A percentile compares a stretch with the other conserved stretches of the same genome.
phyloP scores from a whole-genome alignment of 53 echinoderm and acorn worm genomes.

The Actinopyga echinites region DNA sequence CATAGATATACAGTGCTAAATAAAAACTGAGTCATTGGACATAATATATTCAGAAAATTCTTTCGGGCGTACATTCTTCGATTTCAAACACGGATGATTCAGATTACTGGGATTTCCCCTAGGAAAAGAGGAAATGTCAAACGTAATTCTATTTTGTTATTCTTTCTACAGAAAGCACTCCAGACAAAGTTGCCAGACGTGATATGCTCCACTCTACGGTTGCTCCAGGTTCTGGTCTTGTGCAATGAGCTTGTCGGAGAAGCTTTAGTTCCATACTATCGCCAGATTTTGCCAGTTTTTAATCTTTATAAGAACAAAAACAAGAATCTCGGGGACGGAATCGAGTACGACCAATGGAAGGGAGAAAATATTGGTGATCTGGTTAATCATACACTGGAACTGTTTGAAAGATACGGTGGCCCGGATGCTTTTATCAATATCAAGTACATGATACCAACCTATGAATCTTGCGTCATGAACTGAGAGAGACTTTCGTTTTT shows the following conservation, averaged over 20 bases:
- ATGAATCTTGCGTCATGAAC: conserved; percentile 92
- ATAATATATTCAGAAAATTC: no score
- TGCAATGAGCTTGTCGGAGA: conserved; percentile 74
- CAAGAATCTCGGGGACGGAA: conserved; percentile 87
- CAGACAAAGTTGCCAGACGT: conserved; percentile 64
- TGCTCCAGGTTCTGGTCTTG: conserved; percentile 73
- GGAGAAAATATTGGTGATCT: conserved; percentile 87
- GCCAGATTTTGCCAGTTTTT: conserved; percentile 85
- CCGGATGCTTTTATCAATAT: conserved; percentile 97
- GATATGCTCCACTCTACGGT: conserved; percentile 77
- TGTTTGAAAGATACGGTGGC: conserved; percentile 84
- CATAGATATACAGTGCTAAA: no score
- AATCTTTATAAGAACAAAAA: conserved; percentile 92
- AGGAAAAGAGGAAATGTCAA: no score
- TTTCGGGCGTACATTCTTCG: no score
- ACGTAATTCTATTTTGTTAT: neutral
- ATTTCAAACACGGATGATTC: no score
- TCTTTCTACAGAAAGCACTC: conserved; percentile 32
- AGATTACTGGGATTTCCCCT: no score
- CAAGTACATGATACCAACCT: conserved; percentile 98
- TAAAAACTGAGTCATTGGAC: no score
- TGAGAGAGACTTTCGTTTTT: no score
- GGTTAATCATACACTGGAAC: conserved; percentile 81
- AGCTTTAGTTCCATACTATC: conserved; percentile 91
- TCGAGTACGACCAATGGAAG: conserved; percentile 89